Base-by-base conservation (phyloP, 2,113 vertebrate genomes). In the Plotosus lineatus region DNA sequence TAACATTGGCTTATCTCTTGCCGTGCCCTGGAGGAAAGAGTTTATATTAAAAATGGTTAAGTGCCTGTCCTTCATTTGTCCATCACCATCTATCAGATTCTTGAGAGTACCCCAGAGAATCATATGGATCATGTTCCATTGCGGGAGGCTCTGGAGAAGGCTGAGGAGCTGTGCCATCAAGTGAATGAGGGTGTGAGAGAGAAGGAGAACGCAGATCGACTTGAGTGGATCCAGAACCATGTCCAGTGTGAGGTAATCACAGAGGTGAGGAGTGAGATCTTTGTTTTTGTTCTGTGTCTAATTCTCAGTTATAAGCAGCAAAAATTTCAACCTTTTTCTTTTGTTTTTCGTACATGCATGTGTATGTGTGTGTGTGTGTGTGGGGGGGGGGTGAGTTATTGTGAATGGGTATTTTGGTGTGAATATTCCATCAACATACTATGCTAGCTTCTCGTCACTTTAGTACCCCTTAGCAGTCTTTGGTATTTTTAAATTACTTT, bases 181-280 rank as follows among this genome's bases (percentile, higher is more conserved):
- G 97, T 99, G 2, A 99, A 99, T 0, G 98, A 99, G 86, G 97
- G 95, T 0, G 98, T 99, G 51, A 90, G 97, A 3, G 96, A 98
- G 86, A 97, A 98, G 77, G 98, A 99, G 84, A 99, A 97, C 85
- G 96, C 95, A 0, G 98, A 99, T 85, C 90, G 95, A 28, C 93
- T 99, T 82, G 97, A 99, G 19, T 99, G 98, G 98, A 95, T 98
- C 75, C 97, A 99, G 89, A 89, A 87, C 2, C 98, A 97, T 0
- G 92, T 98, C 6, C 96, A 96, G 86, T 96, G 96, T 6, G 98
- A 99, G 3, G 95, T 96, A 0, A 85, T 95, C 5, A 89, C 91
- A 0, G 98, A 98, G 96, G 98, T 99, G 89, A 76, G 89, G 2
- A 0, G 9, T 6, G 26, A 51, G 21, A 1, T 50, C 26, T 50